Percentiles rank a stretch among this genome's conserved stretches.
Evolutionary conservation across 2,797 vertebrate genomes (phyloP).

Genomic region (Lagothrix lagotricha): DNA sequence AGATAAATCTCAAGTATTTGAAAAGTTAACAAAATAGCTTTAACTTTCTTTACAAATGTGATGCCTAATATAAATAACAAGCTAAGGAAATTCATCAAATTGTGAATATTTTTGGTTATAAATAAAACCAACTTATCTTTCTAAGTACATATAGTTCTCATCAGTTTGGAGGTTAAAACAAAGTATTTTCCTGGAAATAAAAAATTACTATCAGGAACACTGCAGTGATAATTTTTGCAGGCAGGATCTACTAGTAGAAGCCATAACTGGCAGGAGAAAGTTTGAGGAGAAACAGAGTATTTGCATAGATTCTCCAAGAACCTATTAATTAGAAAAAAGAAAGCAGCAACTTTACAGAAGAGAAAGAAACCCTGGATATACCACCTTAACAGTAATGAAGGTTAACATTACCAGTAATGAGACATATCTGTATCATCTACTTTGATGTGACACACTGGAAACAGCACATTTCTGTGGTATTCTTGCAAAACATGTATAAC

Average conservation of each 20-base stretch:
- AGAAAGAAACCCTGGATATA: background rate
- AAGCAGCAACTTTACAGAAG: background rate
- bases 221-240: background rate
- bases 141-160: background rate
- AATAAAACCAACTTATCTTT: background rate
- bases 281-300: background rate
- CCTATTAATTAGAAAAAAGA: background rate
- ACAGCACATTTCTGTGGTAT: background rate
- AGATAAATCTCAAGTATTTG: conserved; percentile 54
- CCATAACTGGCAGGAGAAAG: background rate
- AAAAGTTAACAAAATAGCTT: conserved; percentile 39
- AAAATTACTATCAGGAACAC: background rate
- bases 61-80: background rate
- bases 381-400: background rate
- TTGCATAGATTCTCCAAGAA: background rate
- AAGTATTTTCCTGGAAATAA: background rate
- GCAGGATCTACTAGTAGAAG: background rate
- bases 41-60: conserved; percentile 10
- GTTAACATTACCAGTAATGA: background rate
- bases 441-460: background rate
- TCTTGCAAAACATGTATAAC: background rate
- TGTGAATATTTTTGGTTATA: background rate
- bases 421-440: background rate
- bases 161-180: background rate
- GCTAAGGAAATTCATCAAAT: background rate